Percentiles rank a stretch among this genome's conserved stretches.
Evolutionary conservation across 2,888 invertebrate species (phyloP).

Genomic region (Yponomeuta evonymella): DNA sequence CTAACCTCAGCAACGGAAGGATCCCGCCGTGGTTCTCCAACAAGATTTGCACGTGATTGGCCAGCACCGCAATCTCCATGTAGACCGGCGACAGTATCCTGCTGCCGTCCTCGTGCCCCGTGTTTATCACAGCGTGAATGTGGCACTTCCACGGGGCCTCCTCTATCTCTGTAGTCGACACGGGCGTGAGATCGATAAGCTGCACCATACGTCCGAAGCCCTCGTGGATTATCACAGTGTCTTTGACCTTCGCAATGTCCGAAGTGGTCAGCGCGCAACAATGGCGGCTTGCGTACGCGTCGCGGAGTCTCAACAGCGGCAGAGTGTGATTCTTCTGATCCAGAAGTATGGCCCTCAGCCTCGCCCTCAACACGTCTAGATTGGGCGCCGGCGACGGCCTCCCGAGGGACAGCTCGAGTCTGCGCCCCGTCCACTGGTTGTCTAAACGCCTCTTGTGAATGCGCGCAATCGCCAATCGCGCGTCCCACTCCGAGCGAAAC

Average conservation of each 20-base stretch:
- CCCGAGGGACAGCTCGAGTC: conserved; percentile 85
- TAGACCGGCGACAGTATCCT: conserved; percentile 80
- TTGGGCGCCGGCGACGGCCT: conserved; percentile 78
- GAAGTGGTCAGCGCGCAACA: conserved; percentile 84
- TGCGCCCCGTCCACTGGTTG: conserved; percentile 78
- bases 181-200: conserved; percentile 54
- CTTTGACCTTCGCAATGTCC: conserved; percentile 83
- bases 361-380: conserved; percentile 78
- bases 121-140: conserved; percentile 55
- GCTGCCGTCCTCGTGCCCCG: conserved; percentile 59
- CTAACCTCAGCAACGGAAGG: conserved; percentile 86
- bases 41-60: conserved; percentile 79
- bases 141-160: conserved; percentile 72
- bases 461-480: conserved; percentile 85
- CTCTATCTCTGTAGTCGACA: conserved; percentile 50
- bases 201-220: conserved; percentile 64
- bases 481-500: conserved; percentile 82
- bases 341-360: conserved; percentile 83
- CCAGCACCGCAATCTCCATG: conserved; percentile 80
- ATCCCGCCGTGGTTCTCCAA: conserved; percentile 85
- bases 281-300: conserved; percentile 88
- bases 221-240: conserved; percentile 76
- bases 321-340: conserved; percentile 85
- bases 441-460: conserved; percentile 88
- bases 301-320: conserved; percentile 88